Base-by-base conservation (phyloP, 2,113 vertebrate genomes). In the Pachyramphus minor region DNA sequence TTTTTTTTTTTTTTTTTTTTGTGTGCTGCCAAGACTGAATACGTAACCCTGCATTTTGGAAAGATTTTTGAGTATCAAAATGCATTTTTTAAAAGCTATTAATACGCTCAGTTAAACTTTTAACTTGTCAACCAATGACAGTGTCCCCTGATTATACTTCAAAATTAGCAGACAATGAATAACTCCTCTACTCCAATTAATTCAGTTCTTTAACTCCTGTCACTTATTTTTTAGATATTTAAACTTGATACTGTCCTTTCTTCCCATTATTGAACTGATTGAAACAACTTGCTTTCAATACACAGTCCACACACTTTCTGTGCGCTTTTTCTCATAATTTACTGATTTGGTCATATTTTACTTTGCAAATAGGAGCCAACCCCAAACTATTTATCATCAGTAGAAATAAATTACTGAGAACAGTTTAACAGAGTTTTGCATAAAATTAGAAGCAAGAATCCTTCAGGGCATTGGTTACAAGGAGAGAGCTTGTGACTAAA, bases 131-230 rank as follows among this genome's bases (percentile, higher is more conserved):
- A 42, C 85, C 89, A 93, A 90, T 96, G 95, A 90, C 89, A 92
- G 80, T 89, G 93, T 95, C 94, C 94, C 84, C 69, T 91, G 84
- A 96, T 94, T 92, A 92, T 89, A 89, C 93, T 95, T 96, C 69
- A 92, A 87, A 97, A 97, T 95, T 91, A 95, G 91, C 64, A 96
- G 89, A 95, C 22, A 11, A 75, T 68, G 73, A 96, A 84, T 95
- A 96, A 95, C 84, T 95, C 72, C 73, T 84, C 89, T 93, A 93
- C 81, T 94, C 87, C 81, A 91, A 94, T 95, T 91, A 97, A 95
- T 89, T 92, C 87, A 72, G 66, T 58, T 91, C 90, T 94, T 45
- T 92, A 95, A 78, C 27, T 91, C 47, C 80, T 92, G 73, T 95
- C 86, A 89, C 33, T 95, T 96, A 62, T 58, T 92, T 92, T 95